phyloP scores from a whole-genome alignment of 2,888 invertebrate species.

The Acronicta leporina region DNA sequence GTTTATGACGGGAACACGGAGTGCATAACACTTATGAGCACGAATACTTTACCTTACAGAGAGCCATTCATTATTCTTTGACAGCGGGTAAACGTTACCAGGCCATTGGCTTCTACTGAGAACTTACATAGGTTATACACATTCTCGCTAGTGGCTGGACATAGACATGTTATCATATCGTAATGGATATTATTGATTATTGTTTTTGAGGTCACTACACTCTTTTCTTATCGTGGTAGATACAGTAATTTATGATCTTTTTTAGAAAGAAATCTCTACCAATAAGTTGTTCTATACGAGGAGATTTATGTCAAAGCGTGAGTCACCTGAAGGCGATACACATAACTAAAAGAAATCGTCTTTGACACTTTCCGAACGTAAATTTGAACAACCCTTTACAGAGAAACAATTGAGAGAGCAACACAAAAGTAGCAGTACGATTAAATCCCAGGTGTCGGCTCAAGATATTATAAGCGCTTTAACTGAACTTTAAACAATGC shows the following conservation, averaged over 20 bases:
- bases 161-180: conserved; percentile 36
- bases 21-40: conserved; percentile 23
- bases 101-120: conserved; percentile 23
- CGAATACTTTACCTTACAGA: conserved; percentile 44
- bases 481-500: conserved; percentile 72
- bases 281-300: no score
- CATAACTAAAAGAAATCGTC: not conserved
- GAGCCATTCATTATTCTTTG: conserved; percentile 42
- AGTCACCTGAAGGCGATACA: not conserved
- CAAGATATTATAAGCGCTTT: conserved; percentile 64
- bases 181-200: conserved; percentile 47
- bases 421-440: conserved; percentile 48
- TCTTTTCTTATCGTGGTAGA: not conserved
- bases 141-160: conserved; percentile 26
- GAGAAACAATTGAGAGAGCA: conserved; percentile 47
- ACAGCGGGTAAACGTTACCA: conserved; percentile 43
- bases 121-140: conserved; percentile 32
- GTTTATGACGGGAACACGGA: conserved; percentile 27
- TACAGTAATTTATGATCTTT: no score
- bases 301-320: no score
- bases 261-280: no score
- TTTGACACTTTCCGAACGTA: not conserved
- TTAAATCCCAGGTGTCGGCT: conserved; percentile 64
- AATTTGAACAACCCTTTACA: conserved; percentile 28
- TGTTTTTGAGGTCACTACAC: conserved; percentile 5